These are phyloP conservation scores for Leptothorax acervorum DNA, from an alignment of 2,888 invertebrate species.

Conservation along the genomic window DNA sequence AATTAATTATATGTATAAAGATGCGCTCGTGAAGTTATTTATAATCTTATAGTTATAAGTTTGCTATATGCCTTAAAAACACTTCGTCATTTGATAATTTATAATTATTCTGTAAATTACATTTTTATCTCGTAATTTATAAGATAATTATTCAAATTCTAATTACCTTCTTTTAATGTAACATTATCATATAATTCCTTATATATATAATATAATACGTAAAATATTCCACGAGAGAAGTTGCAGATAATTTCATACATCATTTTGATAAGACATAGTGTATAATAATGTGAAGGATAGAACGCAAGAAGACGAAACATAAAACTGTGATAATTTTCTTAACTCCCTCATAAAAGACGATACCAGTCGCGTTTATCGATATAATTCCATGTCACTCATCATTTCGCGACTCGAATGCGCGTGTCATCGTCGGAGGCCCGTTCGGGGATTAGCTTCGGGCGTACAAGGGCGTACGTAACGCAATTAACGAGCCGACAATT, in stretches of 20 bases:
- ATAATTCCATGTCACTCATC: neutral
- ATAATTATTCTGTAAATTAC: neutral
- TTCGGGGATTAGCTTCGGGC: conserved; percentile 67
- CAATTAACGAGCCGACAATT: conserved; percentile 79
- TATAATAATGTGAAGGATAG: neutral
- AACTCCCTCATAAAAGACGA: neutral
- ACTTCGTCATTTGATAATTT: neutral
- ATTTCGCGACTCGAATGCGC: conserved; percentile 41
- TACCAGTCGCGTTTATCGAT: neutral
- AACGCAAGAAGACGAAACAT: neutral
- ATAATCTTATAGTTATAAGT: neutral
- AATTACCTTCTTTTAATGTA: neutral
- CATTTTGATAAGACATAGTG: neutral
- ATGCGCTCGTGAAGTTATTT: neutral
- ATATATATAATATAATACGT: neutral
- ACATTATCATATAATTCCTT: neutral
- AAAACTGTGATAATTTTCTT: neutral
- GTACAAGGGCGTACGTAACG: conserved; percentile 70
- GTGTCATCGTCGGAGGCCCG: conserved; percentile 64
- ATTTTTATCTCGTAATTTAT: neutral
- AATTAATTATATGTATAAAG: neutral
- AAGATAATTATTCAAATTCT: neutral
- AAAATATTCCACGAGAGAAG: neutral
- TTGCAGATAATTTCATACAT: neutral
- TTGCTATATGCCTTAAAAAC: neutral